Conservation (phyloP, 2,888 invertebrate genomes). For the Phrixothrix hirtus region DNA sequence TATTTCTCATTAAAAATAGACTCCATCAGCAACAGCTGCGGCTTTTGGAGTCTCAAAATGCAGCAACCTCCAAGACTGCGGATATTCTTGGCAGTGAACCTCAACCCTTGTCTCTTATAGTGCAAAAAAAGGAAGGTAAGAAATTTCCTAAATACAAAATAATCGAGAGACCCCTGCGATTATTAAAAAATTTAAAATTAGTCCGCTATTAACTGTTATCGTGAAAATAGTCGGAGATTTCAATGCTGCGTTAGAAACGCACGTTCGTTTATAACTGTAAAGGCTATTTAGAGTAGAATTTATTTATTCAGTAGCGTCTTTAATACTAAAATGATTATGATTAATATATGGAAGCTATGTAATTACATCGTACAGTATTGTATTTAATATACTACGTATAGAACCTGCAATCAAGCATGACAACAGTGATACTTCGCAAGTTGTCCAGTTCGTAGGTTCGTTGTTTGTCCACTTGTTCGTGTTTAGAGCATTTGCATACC, state of each 20-base stretch:
- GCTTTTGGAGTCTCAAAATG: slow-evolving; percentile 80
- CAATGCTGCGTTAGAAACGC: slow-evolving; percentile 4
- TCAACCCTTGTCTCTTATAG: slow-evolving; percentile 67
- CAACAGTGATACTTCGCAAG: slow-evolving; percentile 17
- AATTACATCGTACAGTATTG: no score
- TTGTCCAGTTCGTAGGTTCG: slow-evolving; percentile 15
- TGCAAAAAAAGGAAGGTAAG: slow-evolving; percentile 56
- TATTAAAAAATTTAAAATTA: no score
- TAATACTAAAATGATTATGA: no score
- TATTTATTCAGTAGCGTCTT: no score
- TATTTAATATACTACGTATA: no score
- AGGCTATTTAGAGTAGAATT: no score
- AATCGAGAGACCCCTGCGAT: slow-evolving; percentile 3
- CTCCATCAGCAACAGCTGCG: slow-evolving; percentile 89
- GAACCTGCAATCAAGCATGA: slow-evolving; percentile 17
- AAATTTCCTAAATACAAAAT: slow-evolving; percentile 1
- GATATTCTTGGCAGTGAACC: slow-evolving; percentile 48
- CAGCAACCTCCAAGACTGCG: slow-evolving; percentile 60
- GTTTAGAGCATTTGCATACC: slow-evolving; percentile 24
- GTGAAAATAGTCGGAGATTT: no score
- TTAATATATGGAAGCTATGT: no score
- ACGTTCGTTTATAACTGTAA: no score
- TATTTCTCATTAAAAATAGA: slow-evolving; percentile 88
- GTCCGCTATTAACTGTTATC: no score
- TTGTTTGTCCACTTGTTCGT: slow-evolving; percentile 20